A percentile compares a stretch with the other conserved stretches of the same genome.
Conservation (phyloP, 2,797 vertebrate genomes). For the Lagorchestes hirsutus region DNA sequence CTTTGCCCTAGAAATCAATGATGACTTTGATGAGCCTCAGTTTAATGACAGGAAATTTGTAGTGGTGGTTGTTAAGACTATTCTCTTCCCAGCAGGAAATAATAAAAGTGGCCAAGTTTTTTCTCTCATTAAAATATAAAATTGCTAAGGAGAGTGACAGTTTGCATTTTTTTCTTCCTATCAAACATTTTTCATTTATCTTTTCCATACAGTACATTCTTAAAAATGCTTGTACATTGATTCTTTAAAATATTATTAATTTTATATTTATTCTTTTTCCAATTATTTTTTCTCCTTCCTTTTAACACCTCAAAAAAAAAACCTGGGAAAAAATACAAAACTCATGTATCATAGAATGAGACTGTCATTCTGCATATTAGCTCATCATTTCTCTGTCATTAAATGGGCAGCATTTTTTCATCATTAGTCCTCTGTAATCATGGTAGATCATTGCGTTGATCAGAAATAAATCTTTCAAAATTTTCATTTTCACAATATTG, state of each 20-base stretch:
- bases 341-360: background rate
- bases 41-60: conserved; percentile 27
- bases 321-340: background rate
- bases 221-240: background rate
- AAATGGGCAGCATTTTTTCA: background rate
- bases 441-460: background rate
- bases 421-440: background rate
- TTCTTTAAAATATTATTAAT: background rate
- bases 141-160: no score
- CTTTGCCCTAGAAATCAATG: conserved; percentile 9
- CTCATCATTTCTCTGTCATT: background rate
- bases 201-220: background rate
- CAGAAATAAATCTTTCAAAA: background rate
- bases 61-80: background rate
- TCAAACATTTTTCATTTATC: no score
- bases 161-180: no score
- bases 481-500: background rate
- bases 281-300: background rate
- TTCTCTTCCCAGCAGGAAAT: conserved; percentile 18
- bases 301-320: background rate
- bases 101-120: conserved; percentile 3
- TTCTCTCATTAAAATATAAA: background rate
- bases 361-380: background rate
- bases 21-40: conserved; percentile 19
- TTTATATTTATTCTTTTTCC: background rate